phyloP scores from a whole-genome alignment of 1,140 invertebrate species.

The Fopius arisanus region DNA sequence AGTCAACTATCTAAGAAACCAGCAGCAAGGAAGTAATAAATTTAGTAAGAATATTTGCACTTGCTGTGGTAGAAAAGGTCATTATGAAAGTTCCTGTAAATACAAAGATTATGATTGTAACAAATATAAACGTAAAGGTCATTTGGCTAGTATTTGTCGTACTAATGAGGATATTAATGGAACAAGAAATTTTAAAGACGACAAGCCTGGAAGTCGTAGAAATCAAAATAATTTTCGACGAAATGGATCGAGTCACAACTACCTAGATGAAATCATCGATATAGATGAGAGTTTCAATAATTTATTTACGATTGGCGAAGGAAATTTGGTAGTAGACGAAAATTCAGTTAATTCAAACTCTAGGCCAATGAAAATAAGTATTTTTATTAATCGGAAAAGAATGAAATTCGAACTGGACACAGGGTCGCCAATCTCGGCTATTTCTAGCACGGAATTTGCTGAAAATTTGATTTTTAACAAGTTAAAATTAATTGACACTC shows the following conservation, averaged over 20 bases:
- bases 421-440: neutral
- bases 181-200: neutral
- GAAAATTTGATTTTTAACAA: neutral
- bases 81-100: constrained; percentile 22
- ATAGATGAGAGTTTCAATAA: constrained; percentile 8
- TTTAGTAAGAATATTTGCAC: constrained; percentile 19
- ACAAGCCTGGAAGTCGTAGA: neutral
- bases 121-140: constrained; percentile 27
- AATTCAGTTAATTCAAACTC: neutral
- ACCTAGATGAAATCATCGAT: constrained; percentile 20
- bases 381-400: constrained; percentile 2
- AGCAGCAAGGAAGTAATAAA: neutral
- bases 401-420: neutral
- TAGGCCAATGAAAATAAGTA: constrained; percentile 12
- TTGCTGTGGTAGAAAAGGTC: constrained; percentile 28
- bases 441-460: neutral
- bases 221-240: neutral
- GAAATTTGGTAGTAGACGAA: neutral
- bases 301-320: neutral
- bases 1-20: constrained; percentile 15
- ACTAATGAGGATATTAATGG: neutral
- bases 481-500: neutral
- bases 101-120: constrained; percentile 31
- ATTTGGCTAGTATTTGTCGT: constrained; percentile 26
- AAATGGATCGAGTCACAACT: constrained; percentile 6